Conservation (phyloP, 2,113 vertebrate species). For the Lathamus discolor region DNA sequence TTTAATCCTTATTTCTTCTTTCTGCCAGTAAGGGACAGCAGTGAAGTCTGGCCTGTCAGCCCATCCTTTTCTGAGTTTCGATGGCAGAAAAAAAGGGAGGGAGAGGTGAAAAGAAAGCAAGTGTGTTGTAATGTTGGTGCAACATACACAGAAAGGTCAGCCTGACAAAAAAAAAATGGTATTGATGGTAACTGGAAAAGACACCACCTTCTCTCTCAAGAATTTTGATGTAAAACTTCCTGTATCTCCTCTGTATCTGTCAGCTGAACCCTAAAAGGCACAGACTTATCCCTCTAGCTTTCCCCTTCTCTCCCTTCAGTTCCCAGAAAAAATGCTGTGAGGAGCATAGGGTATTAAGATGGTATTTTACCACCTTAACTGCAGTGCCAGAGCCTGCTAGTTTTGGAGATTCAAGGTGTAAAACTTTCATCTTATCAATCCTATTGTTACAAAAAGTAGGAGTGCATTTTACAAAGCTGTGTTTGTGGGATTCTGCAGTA, state of each 20-base stretch:
- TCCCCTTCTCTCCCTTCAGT: background rate
- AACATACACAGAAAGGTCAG: background rate
- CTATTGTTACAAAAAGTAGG: background rate
- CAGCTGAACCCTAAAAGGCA: background rate
- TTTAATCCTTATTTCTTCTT: conserved; percentile 19
- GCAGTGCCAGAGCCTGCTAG: background rate
- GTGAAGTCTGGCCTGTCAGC: background rate
- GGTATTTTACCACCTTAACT: background rate
- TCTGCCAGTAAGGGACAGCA: conserved; percentile 5
- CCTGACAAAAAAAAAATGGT: background rate
- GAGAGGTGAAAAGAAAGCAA: background rate
- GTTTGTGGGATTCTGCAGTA: background rate
- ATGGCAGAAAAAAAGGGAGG: background rate
- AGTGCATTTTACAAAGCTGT: background rate
- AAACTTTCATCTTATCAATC: background rate
- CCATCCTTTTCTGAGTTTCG: background rate
- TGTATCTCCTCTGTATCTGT: background rate
- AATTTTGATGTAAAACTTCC: background rate
- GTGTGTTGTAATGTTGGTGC: background rate
- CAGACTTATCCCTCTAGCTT: background rate
- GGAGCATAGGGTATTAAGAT: background rate
- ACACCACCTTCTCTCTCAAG: background rate
- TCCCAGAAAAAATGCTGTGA: background rate
- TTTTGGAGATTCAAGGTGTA: background rate
- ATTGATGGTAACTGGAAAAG: background rate